Conservation (phyloP, 2,888 invertebrate genomes). For the Himalopsyche japonica region DNA sequence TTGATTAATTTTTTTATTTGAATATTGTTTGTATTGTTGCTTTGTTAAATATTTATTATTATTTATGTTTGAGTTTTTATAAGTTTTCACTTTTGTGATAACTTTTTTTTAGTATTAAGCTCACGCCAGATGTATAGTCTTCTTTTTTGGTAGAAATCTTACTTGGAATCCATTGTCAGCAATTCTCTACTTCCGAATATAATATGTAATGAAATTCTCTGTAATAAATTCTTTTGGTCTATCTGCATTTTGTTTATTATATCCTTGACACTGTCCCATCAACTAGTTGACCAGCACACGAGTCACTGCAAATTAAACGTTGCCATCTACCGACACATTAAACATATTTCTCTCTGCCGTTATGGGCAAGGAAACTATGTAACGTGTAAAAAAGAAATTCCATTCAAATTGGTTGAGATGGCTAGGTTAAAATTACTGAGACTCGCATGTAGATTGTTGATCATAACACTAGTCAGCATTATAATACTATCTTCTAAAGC, state of each 20-base stretch:
- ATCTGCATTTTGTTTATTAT: slow-evolving; percentile 20
- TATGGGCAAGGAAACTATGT: neutral
- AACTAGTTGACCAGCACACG: neutral
- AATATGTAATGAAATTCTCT: slow-evolving; percentile 41
- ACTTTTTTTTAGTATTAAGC: slow-evolving; percentile 37
- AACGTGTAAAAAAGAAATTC: too few relatives aligned
- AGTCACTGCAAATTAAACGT: neutral
- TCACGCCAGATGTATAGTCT: slow-evolving; percentile 39
- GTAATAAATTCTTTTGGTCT: slow-evolving; percentile 62
- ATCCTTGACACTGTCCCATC: neutral
- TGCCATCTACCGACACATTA: neutral
- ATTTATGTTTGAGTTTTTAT: slow-evolving; percentile 40
- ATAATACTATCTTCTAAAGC: too few relatives aligned
- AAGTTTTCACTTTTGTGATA: slow-evolving; percentile 36
- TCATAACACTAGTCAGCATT: too few relatives aligned
- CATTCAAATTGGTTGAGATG: too few relatives aligned
- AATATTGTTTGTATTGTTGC: slow-evolving; percentile 41
- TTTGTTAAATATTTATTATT: slow-evolving; percentile 42
- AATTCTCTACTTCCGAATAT: slow-evolving; percentile 42
- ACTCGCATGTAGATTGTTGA: too few relatives aligned
- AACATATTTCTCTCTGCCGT: neutral
- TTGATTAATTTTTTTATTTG: slow-evolving; percentile 40
- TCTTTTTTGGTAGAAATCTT: slow-evolving; percentile 40
- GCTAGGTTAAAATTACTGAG: too few relatives aligned
- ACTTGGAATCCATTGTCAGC: slow-evolving; percentile 41